Percentiles rank a stretch among this genome's conserved stretches.
phyloP scores from a whole-genome alignment of 2,888 invertebrate species.

The Zaprionus obscuricornis region DNA sequence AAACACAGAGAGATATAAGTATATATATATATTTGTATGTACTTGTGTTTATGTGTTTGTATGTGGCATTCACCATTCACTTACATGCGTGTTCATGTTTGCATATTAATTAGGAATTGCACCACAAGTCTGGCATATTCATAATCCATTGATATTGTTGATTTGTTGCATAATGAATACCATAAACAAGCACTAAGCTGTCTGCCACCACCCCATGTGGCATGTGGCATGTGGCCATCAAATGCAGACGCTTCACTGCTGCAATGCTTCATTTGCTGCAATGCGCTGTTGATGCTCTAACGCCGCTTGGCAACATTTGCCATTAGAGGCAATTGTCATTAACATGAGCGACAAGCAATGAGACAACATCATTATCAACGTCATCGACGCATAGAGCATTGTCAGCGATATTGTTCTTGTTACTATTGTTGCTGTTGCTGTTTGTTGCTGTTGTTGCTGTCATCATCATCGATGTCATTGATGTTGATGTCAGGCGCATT shows the following conservation, averaged over 20 bases:
- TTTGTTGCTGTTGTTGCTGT: constrained; percentile 25
- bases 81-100: constrained; percentile 67
- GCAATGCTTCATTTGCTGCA: background rate
- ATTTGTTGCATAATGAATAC: constrained; percentile 74
- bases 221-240: constrained; percentile 15
- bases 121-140: constrained; percentile 62
- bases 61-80: constrained; percentile 42
- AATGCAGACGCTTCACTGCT: constrained; percentile 14
- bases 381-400: constrained; percentile 35
- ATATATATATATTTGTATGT: background rate
- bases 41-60: too few species aligned
- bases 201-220: constrained; percentile 13
- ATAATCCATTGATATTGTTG: constrained; percentile 73
- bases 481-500: constrained; percentile 70
- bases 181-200: constrained; percentile 67
- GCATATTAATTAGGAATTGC: constrained; percentile 72
- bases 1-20: constrained; percentile 11
- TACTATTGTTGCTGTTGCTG: background rate
- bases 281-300: constrained; percentile 2
- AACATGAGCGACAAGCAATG: constrained; percentile 71
- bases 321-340: constrained; percentile 77
- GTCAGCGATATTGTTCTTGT: background rate
- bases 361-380: constrained; percentile 72
- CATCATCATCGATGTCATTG: constrained; percentile 57
- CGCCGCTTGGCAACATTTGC: constrained; percentile 64